These are phyloP conservation scores for Misgurnus anguillicaudatus DNA, from an alignment of 2,113 vertebrate genomes.

Conservation along the genomic window DNA sequence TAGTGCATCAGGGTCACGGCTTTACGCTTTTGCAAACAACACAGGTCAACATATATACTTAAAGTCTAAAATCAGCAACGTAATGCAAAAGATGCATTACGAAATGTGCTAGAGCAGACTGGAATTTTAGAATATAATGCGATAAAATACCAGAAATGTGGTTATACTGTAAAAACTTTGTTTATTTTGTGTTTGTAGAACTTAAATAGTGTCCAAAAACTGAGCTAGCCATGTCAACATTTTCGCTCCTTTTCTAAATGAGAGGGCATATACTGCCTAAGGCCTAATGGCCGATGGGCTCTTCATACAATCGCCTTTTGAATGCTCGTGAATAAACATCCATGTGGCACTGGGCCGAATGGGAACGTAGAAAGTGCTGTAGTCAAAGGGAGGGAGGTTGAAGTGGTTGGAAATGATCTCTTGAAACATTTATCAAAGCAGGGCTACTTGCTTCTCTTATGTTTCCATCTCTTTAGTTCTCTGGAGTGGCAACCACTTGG, in stretches of 20 bases:
- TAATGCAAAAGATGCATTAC: slow-evolving; percentile 4
- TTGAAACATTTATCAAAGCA: slow-evolving; percentile 74
- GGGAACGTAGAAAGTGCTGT: slow-evolving; percentile 73
- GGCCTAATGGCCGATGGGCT: slow-evolving; percentile 79
- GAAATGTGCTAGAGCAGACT: slow-evolving; percentile 7
- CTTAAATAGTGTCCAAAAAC: slow-evolving; percentile 58
- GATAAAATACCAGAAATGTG: background rate
- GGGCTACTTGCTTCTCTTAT: slow-evolving; percentile 74
- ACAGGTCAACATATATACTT: background rate
- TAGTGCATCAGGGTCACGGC: slow-evolving; percentile 8
- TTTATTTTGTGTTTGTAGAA: slow-evolving; percentile 61
- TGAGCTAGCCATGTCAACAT: slow-evolving; percentile 65
- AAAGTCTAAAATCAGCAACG: slow-evolving; percentile 17
- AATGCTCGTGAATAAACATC: slow-evolving; percentile 83
- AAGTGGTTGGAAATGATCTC: slow-evolving; percentile 71
- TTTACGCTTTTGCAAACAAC: slow-evolving; percentile 33
- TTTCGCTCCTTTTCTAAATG: slow-evolving; percentile 65
- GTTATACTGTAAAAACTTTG: background rate
- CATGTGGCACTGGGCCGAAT: slow-evolving; percentile 72
- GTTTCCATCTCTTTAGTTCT: slow-evolving; percentile 78
- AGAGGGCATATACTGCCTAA: slow-evolving; percentile 72
- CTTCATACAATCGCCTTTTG: slow-evolving; percentile 80
- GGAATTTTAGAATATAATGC: background rate
- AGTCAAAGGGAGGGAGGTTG: slow-evolving; percentile 66
- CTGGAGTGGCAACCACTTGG: slow-evolving; percentile 80